phyloP scores from a whole-genome alignment of 2,113 vertebrate genomes.

The Myotis lucifugus region DNA sequence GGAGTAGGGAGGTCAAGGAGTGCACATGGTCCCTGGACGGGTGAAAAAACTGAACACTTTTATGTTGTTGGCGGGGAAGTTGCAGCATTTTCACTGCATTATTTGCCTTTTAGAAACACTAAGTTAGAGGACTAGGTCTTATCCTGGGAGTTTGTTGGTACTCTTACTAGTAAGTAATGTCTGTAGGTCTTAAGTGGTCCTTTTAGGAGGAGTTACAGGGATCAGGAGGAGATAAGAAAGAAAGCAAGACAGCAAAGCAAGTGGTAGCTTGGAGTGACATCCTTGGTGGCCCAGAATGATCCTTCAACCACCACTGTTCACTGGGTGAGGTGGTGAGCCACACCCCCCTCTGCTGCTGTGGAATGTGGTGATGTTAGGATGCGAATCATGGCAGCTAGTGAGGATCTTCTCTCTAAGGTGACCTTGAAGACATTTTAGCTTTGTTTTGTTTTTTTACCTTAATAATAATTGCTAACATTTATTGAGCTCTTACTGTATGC shows the following conservation, averaged over 20 bases:
- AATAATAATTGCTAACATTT: not conserved
- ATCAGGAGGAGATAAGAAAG: not conserved
- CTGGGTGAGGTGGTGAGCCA: not conserved
- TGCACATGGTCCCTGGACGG: accelerated
- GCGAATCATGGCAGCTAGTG: not conserved
- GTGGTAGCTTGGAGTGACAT: not conserved
- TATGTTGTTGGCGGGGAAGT: not conserved
- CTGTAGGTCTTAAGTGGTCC: not conserved
- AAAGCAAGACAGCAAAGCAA: not conserved
- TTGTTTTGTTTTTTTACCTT: not conserved
- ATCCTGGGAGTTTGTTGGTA: not conserved
- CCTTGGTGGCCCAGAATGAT: not conserved
- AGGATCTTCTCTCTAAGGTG: not conserved
- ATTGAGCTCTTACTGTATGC: not conserved
- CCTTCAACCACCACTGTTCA: not conserved
- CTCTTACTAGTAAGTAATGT: not conserved
- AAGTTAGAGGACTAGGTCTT: not conserved
- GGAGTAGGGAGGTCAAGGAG: not conserved
- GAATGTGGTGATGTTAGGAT: accelerated
- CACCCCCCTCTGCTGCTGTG: not conserved
- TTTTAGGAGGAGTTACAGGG: not conserved
- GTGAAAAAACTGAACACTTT: not conserved
- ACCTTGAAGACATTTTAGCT: not conserved
- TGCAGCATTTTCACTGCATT: not conserved
- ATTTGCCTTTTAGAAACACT: not conserved